Conservation (phyloP, 2,888 invertebrate genomes). For the Drosophila koepferae region DNA sequence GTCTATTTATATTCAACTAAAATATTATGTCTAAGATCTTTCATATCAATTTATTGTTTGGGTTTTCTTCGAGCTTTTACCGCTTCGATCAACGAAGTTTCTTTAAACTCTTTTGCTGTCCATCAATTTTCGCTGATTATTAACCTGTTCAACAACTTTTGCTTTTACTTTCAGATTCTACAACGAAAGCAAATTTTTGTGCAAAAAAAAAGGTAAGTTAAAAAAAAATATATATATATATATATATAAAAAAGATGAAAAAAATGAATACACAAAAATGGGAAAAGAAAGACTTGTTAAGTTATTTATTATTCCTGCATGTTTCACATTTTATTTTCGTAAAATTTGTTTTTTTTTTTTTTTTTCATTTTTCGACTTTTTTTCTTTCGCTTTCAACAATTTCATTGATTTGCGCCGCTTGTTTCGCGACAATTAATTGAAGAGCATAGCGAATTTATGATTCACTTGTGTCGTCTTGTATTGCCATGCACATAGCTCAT, state of each 20-base stretch:
- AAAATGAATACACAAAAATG: neutral
- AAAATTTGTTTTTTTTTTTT: neutral
- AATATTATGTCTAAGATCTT: neutral
- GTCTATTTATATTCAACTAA: neutral
- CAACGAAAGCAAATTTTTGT: conserved; percentile 56
- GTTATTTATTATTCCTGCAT: conserved; percentile 41
- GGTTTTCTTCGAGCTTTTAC: conserved; percentile 2
- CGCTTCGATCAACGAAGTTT: neutral
- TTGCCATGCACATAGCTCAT: conserved; percentile 11
- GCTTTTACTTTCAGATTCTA: conserved; percentile 71
- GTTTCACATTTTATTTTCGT: conserved; percentile 44
- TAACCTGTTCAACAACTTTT: conserved; percentile 40
- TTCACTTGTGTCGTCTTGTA: conserved; percentile 2
- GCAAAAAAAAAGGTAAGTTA: conserved; percentile 42
- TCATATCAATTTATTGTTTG: neutral
- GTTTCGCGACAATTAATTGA: conserved; percentile 30
- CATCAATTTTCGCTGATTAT: conserved; percentile 19
- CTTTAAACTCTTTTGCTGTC: neutral
- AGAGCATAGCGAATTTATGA: conserved; percentile 16
- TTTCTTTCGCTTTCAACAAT: conserved; percentile 16
- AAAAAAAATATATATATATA: conserved; percentile 16
- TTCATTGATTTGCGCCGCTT: conserved; percentile 21
- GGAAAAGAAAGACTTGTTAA: neutral
- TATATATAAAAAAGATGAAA: neutral
- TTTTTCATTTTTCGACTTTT: neutral